A percentile compares a stretch with the other conserved stretches of the same genome.
Conservation (phyloP, 2,797 vertebrate species). For the Cryptoprocta ferox region DNA sequence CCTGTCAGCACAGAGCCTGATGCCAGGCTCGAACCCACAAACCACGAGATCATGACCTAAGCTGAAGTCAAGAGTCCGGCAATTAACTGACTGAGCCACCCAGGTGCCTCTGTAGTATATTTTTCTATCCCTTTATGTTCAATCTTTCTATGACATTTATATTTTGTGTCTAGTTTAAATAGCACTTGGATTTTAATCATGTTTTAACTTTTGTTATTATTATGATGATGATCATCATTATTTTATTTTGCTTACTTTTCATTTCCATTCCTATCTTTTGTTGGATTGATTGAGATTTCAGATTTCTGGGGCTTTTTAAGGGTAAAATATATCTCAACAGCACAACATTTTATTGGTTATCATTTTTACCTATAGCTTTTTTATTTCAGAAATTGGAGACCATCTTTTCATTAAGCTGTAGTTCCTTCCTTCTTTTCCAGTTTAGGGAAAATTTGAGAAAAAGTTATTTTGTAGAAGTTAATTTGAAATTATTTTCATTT, state of each 20-base stretch:
- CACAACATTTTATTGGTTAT: slow-evolving; percentile 82
- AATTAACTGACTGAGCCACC: too few relatives aligned
- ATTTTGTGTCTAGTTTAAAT: background rate
- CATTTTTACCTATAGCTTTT: slow-evolving; percentile 72
- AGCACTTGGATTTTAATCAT: background rate
- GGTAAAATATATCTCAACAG: slow-evolving; percentile 75
- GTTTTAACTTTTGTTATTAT: background rate
- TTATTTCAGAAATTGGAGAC: slow-evolving; percentile 75
- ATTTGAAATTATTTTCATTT: slow-evolving; percentile 64
- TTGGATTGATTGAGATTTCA: background rate
- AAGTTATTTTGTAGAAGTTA: slow-evolving; percentile 68
- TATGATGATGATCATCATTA: background rate
- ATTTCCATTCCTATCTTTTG: background rate
- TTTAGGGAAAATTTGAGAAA: slow-evolving; percentile 61
- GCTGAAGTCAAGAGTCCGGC: too few relatives aligned
- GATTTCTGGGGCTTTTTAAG: slow-evolving; percentile 49
- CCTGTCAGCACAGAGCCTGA: too few relatives aligned
- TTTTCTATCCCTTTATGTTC: background rate
- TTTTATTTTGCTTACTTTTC: slow-evolving; percentile 27
- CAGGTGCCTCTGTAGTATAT: background rate
- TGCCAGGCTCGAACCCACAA: too few relatives aligned
- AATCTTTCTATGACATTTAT: background rate
- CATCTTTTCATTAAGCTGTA: slow-evolving; percentile 61
- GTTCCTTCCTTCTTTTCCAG: background rate
- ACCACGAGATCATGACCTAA: too few relatives aligned